phyloP scores from a whole-genome alignment of 2,888 invertebrate genomes.

The Erebia palarica region DNA sequence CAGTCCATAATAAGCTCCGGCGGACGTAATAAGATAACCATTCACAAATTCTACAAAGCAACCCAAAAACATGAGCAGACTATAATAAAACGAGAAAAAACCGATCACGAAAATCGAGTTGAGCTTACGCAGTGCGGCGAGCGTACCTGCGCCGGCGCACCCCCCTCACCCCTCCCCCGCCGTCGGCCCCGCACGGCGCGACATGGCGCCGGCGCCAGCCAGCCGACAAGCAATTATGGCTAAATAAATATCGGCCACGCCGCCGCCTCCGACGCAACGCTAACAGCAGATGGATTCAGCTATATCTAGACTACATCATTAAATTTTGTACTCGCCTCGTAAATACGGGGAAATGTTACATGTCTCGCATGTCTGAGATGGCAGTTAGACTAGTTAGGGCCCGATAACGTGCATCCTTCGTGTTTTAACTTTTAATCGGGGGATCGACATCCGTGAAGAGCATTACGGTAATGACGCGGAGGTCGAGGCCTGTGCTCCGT shows the following conservation, averaged over 20 bases:
- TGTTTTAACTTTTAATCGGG: background rate
- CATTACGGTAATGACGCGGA: background rate
- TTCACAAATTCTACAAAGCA: constrained; percentile 78
- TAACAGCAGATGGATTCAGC: constrained; percentile 71
- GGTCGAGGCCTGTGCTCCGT: constrained; percentile 35
- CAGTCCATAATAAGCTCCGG: constrained; percentile 31
- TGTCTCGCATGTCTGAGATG: constrained; percentile 1
- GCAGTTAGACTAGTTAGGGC: constrained; percentile 4
- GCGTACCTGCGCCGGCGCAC: constrained; percentile 70
- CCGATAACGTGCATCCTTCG: background rate
- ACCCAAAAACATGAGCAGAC: constrained; percentile 74
- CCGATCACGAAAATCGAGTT: constrained; percentile 76
- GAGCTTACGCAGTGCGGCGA: constrained; percentile 69
- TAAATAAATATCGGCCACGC: constrained; percentile 81
- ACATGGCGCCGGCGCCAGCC: constrained; percentile 80
- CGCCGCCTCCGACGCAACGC: constrained; percentile 68
- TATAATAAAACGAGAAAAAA: constrained; percentile 69
- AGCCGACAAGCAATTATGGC: constrained; percentile 81
- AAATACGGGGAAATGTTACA: constrained; percentile 18
- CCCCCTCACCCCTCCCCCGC: constrained; percentile 42
- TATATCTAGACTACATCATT: constrained; percentile 74
- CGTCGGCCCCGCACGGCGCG: constrained; percentile 61
- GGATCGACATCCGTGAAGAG: background rate
- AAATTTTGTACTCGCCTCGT: constrained; percentile 56
- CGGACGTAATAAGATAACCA: constrained; percentile 52